phyloP scores from a whole-genome alignment of 2,113 vertebrate genomes.

The Merops nubicus region DNA sequence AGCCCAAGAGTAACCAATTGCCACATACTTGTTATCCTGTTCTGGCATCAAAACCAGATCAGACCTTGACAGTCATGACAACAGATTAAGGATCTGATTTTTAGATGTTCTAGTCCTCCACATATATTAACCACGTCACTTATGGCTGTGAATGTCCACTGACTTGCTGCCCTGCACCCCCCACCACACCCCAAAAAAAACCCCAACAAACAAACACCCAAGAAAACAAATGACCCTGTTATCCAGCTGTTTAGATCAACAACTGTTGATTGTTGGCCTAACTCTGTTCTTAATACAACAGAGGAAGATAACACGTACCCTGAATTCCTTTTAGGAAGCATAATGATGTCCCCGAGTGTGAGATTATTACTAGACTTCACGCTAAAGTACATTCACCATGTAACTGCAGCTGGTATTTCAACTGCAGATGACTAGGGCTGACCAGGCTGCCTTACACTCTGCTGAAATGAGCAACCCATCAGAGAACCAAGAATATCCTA shows the following conservation, averaged over 20 bases:
- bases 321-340: background rate
- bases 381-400: background rate
- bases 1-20: background rate
- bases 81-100: background rate
- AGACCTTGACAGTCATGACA: background rate
- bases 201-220: background rate
- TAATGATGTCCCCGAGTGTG: background rate
- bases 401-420: background rate
- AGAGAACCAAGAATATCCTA: background rate
- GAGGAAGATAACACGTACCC: background rate
- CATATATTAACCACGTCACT: background rate
- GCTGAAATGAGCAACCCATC: background rate
- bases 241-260: background rate
- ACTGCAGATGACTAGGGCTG: background rate
- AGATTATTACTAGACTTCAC: background rate
- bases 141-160: background rate
- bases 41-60: background rate
- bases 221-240: background rate
- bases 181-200: too few relatives aligned
- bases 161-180: too few relatives aligned
- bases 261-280: too few relatives aligned
- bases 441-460: background rate
- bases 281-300: background rate
- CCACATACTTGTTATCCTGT: background rate
- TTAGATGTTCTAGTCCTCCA: background rate